Conservation (phyloP, 1,140 invertebrate genomes). For the Stenopsyche tienmushanensis region DNA sequence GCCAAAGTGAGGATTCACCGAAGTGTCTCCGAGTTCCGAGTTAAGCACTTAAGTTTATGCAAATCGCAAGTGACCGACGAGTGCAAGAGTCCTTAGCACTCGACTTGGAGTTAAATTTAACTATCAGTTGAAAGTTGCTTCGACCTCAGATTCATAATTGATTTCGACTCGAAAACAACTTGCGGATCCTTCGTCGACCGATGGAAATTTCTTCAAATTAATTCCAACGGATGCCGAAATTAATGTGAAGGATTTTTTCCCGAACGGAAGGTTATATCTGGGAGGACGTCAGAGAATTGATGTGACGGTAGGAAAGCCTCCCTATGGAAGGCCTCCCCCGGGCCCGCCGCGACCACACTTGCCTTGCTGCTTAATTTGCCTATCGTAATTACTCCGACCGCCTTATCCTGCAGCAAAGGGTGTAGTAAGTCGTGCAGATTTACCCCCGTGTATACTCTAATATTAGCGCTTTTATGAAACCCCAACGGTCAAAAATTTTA, state of each 20-base stretch:
- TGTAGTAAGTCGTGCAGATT: not conserved
- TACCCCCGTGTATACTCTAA: no score
- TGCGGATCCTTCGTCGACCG: no score
- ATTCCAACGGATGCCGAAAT: no score
- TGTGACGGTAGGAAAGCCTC: no score
- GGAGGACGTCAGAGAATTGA: not conserved
- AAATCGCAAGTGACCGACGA: constrained; percentile 29
- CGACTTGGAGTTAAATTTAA: constrained; percentile 4
- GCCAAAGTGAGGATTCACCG: not conserved
- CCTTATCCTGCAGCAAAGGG: constrained; percentile 22
- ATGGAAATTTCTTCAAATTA: no score
- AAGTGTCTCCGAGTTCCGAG: constrained; percentile 16
- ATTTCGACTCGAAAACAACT: no score
- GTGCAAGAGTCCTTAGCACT: constrained; percentile 25
- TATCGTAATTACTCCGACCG: constrained; percentile 56
- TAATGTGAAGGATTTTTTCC: no score
- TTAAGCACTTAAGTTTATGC: constrained; percentile 28
- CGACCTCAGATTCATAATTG: constrained; percentile 23
- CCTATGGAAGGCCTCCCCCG: constrained; percentile 43
- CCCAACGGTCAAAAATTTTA: no score
- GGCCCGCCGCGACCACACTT: constrained; percentile 37
- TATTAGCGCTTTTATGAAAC: no score
- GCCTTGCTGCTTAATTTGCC: constrained; percentile 59
- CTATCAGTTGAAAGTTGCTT: not conserved
- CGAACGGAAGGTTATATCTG: no score